A percentile compares a stretch with the other conserved stretches of the same genome.
Evolutionary conservation across 1,140 invertebrate species (phyloP).

Genomic region (Colletes latitarsis): DNA sequence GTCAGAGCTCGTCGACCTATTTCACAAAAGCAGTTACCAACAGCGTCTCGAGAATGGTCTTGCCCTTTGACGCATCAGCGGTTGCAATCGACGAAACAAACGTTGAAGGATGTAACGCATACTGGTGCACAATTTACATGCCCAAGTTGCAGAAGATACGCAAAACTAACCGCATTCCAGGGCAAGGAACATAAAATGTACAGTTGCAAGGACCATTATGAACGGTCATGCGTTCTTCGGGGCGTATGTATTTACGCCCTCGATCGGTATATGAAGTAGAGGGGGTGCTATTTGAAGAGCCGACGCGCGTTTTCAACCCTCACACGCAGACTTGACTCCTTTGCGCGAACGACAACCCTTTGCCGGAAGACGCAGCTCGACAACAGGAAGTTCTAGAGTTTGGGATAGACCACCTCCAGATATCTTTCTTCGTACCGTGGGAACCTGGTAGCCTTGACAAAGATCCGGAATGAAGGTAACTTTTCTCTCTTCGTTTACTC

Average conservation of each 20-base stretch:
- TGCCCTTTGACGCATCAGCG: background rate
- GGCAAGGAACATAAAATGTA: constrained; percentile 37
- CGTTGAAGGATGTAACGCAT: background rate
- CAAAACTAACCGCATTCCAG: background rate
- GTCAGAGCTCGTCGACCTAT: no score
- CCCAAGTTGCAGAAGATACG: background rate
- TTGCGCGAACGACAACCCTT: constrained; percentile 38
- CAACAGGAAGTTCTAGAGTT: constrained; percentile 2
- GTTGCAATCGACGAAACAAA: background rate
- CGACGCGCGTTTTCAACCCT: constrained; percentile 62
- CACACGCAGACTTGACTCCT: constrained; percentile 57
- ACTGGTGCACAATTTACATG: background rate
- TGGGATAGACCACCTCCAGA: background rate
- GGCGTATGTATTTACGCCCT: constrained; percentile 63
- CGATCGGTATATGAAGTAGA: background rate
- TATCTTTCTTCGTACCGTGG: background rate
- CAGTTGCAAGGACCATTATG: constrained; percentile 23
- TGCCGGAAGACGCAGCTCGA: background rate
- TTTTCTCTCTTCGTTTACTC: background rate
- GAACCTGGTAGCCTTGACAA: background rate
- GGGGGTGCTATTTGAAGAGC: constrained; percentile 71
- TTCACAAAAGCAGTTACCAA: no score
- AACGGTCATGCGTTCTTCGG: constrained; percentile 61
- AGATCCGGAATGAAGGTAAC: constrained; percentile 39
- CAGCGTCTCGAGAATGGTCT: background rate